Evolutionary conservation across 1,140 invertebrate species (phyloP).

Genomic region (Cydia amplana): DNA sequence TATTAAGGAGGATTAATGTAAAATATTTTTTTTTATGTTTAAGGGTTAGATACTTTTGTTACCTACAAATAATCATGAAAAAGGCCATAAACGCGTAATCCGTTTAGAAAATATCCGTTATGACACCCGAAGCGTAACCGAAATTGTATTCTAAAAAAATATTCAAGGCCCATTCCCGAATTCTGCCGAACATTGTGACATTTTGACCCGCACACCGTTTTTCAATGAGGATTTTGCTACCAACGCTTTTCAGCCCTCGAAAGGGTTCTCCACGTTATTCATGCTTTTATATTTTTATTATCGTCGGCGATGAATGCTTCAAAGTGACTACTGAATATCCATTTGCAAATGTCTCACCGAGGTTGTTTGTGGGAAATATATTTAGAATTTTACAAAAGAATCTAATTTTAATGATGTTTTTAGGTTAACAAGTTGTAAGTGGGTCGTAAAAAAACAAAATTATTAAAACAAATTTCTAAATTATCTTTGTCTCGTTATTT

Average conservation of each 20-base stretch:
- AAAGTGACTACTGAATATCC: constrained; percentile 60
- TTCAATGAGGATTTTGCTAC: constrained; percentile 63
- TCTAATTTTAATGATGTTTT: not conserved
- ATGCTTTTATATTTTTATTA: constrained; percentile 67
- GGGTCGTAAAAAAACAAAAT: no score
- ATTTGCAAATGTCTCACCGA: constrained; percentile 57
- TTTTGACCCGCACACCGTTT: constrained; percentile 63
- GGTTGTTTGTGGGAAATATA: constrained; percentile 35
- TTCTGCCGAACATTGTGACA: constrained; percentile 49
- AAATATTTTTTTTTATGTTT: not conserved
- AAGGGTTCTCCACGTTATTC: constrained; percentile 67
- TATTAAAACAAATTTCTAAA: no score
- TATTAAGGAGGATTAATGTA: not conserved
- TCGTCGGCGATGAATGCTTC: constrained; percentile 62
- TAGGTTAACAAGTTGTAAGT: not conserved
- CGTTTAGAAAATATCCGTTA: not conserved
- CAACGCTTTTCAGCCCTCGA: constrained; percentile 57
- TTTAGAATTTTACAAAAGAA: not conserved
- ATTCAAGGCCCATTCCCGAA: constrained; percentile 24
- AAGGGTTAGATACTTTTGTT: not conserved
- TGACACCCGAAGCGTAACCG: constrained; percentile 4
- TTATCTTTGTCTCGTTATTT: no score
- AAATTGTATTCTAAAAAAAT: constrained; percentile 29
- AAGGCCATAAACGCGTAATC: constrained; percentile 9
- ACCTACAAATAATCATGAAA: not conserved